phyloP scores from a whole-genome alignment of 2,113 vertebrate genomes.

The Diglossa brunneiventris region DNA sequence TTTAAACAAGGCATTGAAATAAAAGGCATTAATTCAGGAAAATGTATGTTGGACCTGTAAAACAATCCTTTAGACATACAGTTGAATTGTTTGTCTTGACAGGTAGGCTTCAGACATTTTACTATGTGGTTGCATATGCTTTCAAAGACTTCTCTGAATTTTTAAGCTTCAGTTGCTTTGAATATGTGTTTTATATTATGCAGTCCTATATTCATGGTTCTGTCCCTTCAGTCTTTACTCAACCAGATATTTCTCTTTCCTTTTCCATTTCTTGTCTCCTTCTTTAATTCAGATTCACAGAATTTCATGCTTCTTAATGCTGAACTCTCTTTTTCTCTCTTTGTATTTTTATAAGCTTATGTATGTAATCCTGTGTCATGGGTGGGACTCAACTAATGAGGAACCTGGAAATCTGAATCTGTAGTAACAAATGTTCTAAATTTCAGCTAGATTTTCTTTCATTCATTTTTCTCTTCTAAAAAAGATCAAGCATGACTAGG shows the following conservation, averaged over 20 bases:
- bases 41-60: background rate
- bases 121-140: background rate
- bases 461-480: background rate
- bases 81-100: background rate
- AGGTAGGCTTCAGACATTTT: background rate
- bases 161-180: background rate
- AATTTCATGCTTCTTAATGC: background rate
- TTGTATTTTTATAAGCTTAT: background rate
- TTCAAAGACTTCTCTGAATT: background rate
- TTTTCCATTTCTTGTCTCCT: background rate
- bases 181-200: background rate
- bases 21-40: background rate
- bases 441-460: background rate
- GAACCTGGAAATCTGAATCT: background rate
- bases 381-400: background rate
- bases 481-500: background rate
- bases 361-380: background rate
- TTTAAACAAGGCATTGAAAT: background rate
- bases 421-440: background rate
- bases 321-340: background rate
- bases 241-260: background rate
- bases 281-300: background rate
- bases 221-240: background rate
- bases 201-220: rapidly evolving
- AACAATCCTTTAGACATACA: background rate